Evolutionary conservation across 2,888 invertebrate genomes (phyloP).

Genomic region (Chymomyza fuscimana): DNA sequence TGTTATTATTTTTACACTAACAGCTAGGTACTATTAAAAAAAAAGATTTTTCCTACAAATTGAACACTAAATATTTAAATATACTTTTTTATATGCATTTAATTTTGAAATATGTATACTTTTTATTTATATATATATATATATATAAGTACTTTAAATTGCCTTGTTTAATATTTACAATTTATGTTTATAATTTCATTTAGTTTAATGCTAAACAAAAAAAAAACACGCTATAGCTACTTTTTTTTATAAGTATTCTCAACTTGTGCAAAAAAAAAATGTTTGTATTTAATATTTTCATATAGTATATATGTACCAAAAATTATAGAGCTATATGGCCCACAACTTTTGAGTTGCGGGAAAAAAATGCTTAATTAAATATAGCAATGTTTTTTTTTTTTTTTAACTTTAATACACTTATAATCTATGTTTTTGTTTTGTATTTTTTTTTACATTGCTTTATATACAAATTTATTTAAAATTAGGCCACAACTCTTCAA

Average conservation of each 20-base stretch:
- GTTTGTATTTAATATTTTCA: not conserved
- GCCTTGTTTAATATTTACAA: constrained; percentile 7
- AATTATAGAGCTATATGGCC: constrained; percentile 37
- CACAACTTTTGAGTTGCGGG: constrained; percentile 43
- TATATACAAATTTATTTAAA: constrained; percentile 1
- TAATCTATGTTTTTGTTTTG: constrained; percentile 40
- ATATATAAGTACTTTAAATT: constrained; percentile 19
- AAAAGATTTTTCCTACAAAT: constrained; percentile 50
- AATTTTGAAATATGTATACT: constrained; percentile 22
- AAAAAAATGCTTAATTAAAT: constrained; percentile 27
- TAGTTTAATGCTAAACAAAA: constrained; percentile 38
- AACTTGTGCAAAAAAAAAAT: constrained; percentile 34
- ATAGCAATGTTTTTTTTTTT: not conserved
- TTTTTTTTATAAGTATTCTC: constrained; percentile 55
- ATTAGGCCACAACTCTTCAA: not conserved
- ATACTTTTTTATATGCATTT: constrained; percentile 29
- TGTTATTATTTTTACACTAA: constrained; percentile 32
- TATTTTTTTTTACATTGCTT: not conserved
- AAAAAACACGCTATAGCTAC: constrained; percentile 42
- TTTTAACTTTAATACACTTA: constrained; percentile 44
- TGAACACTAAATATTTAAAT: constrained; percentile 40
- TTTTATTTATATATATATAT: constrained; percentile 44
- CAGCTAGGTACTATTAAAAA: constrained; percentile 41
- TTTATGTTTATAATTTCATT: constrained; percentile 13
- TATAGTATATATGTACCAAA: constrained; percentile 25